Evolutionary conservation across 2,888 invertebrate species (phyloP), one percentile per base, ranked within the genome.

Genomic region (Drosophila multiciliata): DNA sequence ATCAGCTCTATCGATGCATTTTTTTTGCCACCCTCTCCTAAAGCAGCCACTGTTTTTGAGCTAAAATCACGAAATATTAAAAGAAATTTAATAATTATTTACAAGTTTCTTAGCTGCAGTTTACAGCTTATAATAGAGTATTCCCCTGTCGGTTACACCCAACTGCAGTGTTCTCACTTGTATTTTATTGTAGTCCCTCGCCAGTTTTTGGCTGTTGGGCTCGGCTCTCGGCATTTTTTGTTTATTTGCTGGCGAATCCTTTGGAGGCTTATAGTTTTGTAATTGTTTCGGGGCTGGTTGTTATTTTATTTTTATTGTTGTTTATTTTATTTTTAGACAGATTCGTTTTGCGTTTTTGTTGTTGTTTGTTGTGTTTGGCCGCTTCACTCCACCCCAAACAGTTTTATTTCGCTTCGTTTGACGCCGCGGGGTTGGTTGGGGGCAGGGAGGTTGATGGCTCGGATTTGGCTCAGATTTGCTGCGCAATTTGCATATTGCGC

Each of bases 261-360:
- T 86, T 78, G 74, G 89, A 82, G 90, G 85, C 89, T 78, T 88
- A 85, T 90, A 86, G 88, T 86, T 86, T 90, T 86, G 89, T 86
- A 86, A 86, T 86, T 90, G 85, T 86, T 86, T 88, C 59, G 86
- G 77, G 80, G 61, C 74, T 29, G 29, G 66, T 53, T 66, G 64
- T 75, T 79, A 73, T 74, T 45, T 73, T 76, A 72, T 82, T 72
- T 62, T 73, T 78, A 66, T 71, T 79, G 75, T 55, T 45, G 8
- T 3, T 45, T 45, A 15, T 23, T 45, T 70, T 75, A 75, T 85
- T 89, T 85, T 89, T 66, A 59, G 79, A 87, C 82, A 68, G 88
- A 87, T 71, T 82, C 78, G 69, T 64, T 75, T 53, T 66, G 57
- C 45, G 52, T 26, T n/a, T 3, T 17, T 42, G 23, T 45, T 57